Base-by-base conservation (phyloP, 2,113 vertebrate species). In the Trichechus manatus region DNA sequence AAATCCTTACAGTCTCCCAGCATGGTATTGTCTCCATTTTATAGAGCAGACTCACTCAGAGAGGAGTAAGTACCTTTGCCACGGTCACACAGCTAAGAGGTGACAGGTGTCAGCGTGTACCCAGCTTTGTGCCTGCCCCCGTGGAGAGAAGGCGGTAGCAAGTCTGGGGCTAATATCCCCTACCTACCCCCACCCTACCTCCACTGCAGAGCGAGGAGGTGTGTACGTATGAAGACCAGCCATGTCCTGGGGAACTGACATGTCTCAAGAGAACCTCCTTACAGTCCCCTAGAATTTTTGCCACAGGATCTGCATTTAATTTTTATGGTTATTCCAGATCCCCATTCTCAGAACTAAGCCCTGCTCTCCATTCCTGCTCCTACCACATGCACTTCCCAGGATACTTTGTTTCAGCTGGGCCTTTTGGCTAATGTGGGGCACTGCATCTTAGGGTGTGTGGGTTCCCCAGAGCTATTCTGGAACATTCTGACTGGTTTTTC, bases 391-490 rank as follows among this genome's bases (percentile, higher is more conserved):
- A 39, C 64, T 68, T 94, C 44, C 56, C 80, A 63, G 79, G 53
- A 82, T 39, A 0, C 64, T 42, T 87, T 36, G n/a, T 39, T 33
- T 31, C 36, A 39, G 63, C 36, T 3, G 7, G 82, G 50, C 59
- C 66, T 80, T 93, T 80, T 91, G 87, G 84, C 87, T 87, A 56
- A 53, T 29, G 42, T 44, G 56, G 74, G 80, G n/a, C 14, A 22
- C 50, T 8, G 3, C n/a, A 15, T 97, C 64, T 80, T 44, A 61
- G 17, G 36, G 5, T 44, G 56, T 96, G 95, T 88, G 74, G 75
- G 95, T 89, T 93, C 86, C 86, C 56, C 79, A 59, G 29, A 91
- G 94, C 89, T 97, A 93, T 97, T 97, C 96, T 91, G 78, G 79
- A 79, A 44, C 59, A 25, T 94, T 83, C 91, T 50, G 87, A 75